Base-by-base conservation (phyloP, 2,888 invertebrate species). In the Apamea crenata region DNA sequence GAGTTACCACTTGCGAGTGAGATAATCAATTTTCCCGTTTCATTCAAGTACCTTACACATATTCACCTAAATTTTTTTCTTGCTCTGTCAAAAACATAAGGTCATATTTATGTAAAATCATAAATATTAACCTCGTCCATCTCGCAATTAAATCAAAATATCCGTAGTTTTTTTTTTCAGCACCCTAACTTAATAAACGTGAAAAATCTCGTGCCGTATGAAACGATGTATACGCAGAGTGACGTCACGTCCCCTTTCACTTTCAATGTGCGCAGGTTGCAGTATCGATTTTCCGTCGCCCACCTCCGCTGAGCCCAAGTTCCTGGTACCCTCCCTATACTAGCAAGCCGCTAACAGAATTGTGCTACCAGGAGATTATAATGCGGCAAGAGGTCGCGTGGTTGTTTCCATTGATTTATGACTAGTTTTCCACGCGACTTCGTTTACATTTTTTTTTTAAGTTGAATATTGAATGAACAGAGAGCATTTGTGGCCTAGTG, bases 211-310 rank as follows among this genome's bases (percentile, higher is more conserved):
- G 84, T 81, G 14, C 40, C 80, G 84, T 82, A 63, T 36, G 47
- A 56, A 47, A 56, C 47, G 56, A 56, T 72, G 80, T 56, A 36
- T 25, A 12, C 36, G 71, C 21, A 36, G 6, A 56, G 36, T 84
- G 67, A 71, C 71, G 67, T 63, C 84, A 61, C 21, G 25, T 21
- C 44, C 71, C 80, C 80, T 79, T 81, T 79, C 71, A 71, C 59
- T 84, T 84, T 79, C 79, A 80, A 61, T 61, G 29, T 61, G 66
- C 81, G 81, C 78, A 59, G 78, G 36, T 82, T 29, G 77, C 29
- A 40, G 16, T 71, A 84, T 84, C 32, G 81, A 81, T 84, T 84
- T 78, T 66, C 68, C 25, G 8, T 44, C 66, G 8, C 4, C n/a
- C 70, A 78, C 59, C 53, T 84, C 59, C 25, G 59, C 2, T 4